These are phyloP conservation scores for Zelostemma sp. DNA, from an alignment of 1,140 invertebrate genomes.

Conservation along the genomic window DNA sequence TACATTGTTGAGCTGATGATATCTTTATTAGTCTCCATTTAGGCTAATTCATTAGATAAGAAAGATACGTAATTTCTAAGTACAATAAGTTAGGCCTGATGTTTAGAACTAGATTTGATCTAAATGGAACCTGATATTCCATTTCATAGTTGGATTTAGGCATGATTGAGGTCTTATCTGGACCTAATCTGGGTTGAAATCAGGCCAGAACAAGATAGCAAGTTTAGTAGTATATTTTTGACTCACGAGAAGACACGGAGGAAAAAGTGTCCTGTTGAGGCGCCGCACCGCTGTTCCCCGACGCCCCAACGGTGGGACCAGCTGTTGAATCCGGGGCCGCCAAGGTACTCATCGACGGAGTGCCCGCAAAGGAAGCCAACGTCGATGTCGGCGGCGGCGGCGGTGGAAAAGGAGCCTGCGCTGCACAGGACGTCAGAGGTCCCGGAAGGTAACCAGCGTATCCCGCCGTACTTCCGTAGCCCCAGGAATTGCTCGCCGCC, in stretches of 20 bases:
- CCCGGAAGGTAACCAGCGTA: constrained; percentile 83
- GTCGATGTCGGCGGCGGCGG: constrained; percentile 74
- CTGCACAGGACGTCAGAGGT: constrained; percentile 72
- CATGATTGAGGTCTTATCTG: too few relatives aligned
- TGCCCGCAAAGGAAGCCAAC: constrained; percentile 64
- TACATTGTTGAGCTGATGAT: too few relatives aligned
- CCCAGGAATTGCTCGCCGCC: constrained; percentile 85
- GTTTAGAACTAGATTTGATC: too few relatives aligned
- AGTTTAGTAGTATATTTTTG: too few relatives aligned
- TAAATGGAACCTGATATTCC: too few relatives aligned
- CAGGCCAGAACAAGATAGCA: too few relatives aligned
- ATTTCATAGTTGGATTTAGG: too few relatives aligned
- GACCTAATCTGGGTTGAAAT: too few relatives aligned
- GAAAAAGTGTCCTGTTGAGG: constrained; percentile 64
- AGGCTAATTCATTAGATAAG: too few relatives aligned
- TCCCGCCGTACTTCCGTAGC: constrained; percentile 83
- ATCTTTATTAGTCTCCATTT: too few relatives aligned
- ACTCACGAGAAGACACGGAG: constrained; percentile 64
- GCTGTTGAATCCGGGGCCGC: constrained; percentile 78
- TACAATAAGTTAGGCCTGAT: too few relatives aligned
- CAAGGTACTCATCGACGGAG: constrained; percentile 65
- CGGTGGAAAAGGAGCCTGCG: constrained; percentile 76
- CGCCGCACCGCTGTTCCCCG: constrained; percentile 57
- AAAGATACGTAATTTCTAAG: too few relatives aligned
- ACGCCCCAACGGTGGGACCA: constrained; percentile 71